These are phyloP conservation scores for Schizopygopsis pylzovi DNA, from an alignment of 2,797 vertebrate genomes.

Conservation along the genomic window DNA sequence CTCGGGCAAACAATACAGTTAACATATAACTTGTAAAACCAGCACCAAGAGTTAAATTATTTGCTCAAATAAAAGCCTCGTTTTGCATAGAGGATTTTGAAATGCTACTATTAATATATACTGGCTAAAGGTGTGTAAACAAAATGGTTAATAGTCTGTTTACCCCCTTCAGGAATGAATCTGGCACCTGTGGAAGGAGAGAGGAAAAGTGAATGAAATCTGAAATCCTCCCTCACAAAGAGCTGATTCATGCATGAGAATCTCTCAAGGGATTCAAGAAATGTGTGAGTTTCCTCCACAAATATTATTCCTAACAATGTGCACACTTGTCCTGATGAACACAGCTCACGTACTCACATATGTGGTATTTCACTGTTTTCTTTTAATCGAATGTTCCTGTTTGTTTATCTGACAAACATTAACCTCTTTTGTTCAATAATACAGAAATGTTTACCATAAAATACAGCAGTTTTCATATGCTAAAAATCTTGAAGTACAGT, in stretches of 20 bases:
- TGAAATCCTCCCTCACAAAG: conserved; percentile 70
- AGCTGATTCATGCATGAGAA: conserved; percentile 72
- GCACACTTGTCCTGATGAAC: conserved; percentile 1
- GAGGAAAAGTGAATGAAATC: conserved; percentile 54
- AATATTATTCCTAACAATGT: conserved; percentile 67
- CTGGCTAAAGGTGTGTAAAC: conserved; percentile 18
- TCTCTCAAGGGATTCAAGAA: conserved; percentile 61
- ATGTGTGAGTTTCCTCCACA: conserved; percentile 67
- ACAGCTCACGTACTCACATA: background rate
- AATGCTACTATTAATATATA: background rate
- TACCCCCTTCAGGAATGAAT: conserved; percentile 83
- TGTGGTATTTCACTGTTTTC: background rate
- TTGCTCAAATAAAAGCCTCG: background rate
- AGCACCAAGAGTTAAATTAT: background rate
- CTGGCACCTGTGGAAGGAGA: conserved; percentile 74
- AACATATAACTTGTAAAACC: background rate
- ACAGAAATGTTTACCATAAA: background rate
- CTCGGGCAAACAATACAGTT: background rate
- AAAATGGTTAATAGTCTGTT: conserved; percentile 45
- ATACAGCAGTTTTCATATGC: background rate
- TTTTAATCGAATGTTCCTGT: background rate
- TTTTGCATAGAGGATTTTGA: background rate
- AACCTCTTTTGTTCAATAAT: background rate
- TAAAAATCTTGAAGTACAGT: too few species aligned
- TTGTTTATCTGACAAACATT: background rate